Evolutionary conservation across 2,888 invertebrate species (phyloP).

Genomic region (Caenorhabditis zanzibari): DNA sequence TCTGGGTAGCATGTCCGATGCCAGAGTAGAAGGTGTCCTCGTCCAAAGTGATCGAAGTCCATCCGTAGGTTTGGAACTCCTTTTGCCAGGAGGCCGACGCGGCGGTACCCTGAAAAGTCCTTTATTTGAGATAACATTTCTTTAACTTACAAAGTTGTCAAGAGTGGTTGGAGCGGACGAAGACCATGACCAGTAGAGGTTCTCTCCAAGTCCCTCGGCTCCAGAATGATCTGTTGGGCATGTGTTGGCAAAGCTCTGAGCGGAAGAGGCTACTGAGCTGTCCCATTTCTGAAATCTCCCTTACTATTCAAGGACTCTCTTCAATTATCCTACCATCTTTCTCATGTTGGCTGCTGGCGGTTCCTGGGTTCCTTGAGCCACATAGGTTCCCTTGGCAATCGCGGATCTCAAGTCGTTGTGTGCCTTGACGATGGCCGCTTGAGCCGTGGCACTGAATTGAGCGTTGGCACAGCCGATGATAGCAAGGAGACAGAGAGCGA

Average conservation of each 20-base stretch:
- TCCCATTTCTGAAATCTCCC: conserved; percentile 30
- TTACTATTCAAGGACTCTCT: background rate
- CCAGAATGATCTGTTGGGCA: conserved; percentile 10
- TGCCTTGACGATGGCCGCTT: conserved; percentile 40
- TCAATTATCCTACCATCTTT: conserved; percentile 44
- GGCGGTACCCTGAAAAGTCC: background rate
- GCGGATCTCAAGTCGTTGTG: conserved; percentile 52
- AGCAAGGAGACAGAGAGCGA: conserved; percentile 15
- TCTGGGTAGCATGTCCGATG: conserved; percentile 65
- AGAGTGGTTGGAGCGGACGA: background rate
- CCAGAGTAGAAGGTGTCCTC: conserved; percentile 37
- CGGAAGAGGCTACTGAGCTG: conserved; percentile 6
- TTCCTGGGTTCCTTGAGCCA: conserved; percentile 3
- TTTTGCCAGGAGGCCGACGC: conserved; percentile 30
- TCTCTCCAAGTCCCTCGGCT: conserved; percentile 7
- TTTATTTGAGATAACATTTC: background rate
- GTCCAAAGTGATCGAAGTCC: conserved; percentile 37
- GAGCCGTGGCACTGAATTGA: conserved; percentile 45
- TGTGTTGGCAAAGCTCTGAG: background rate
- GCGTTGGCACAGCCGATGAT: conserved; percentile 35
- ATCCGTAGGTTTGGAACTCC: conserved; percentile 60
- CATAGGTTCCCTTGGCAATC: conserved; percentile 54
- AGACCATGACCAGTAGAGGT: conserved; percentile 21
- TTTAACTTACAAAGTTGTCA: background rate
- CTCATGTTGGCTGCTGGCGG: conserved; percentile 44